Conservation (phyloP, 2,113 vertebrate species). For the Phalacrocorax carbo region DNA sequence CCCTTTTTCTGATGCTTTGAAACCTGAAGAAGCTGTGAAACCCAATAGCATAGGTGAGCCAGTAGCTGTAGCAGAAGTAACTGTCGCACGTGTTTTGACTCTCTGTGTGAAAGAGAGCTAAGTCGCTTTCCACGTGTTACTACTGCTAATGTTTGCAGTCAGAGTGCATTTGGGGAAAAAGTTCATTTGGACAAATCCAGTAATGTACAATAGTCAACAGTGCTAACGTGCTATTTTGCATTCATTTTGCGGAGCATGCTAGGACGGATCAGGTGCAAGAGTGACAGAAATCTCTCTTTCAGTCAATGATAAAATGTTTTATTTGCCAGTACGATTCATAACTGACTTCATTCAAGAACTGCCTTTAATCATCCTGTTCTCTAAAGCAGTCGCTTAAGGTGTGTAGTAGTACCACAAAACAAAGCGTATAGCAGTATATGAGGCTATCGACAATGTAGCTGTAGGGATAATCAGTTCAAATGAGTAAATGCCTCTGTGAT, state of each 20-base stretch:
- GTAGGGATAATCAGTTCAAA: not conserved
- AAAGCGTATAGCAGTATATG: accelerated
- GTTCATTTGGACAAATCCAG: not conserved
- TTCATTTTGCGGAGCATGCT: not conserved
- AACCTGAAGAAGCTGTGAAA: not conserved
- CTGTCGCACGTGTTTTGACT: not conserved
- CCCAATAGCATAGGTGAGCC: not conserved
- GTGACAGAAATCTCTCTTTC: not conserved
- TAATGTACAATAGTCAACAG: not conserved
- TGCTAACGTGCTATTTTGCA: not conserved
- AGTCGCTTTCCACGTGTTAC: not conserved
- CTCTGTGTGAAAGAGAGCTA: not conserved
- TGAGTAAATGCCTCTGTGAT: not conserved
- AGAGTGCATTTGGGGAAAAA: not conserved
- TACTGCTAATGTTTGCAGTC: accelerated
- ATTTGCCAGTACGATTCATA: not conserved
- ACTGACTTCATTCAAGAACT: not conserved
- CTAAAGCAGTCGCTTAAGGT: not conserved
- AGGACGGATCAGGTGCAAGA: not conserved
- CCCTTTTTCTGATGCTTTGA: not conserved
- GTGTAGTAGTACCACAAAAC: not conserved
- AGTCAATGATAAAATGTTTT: not conserved
- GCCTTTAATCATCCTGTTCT: not conserved
- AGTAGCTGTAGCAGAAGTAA: not conserved
- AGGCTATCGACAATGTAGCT: not conserved